Evolutionary conservation across 2,888 invertebrate genomes (phyloP), one percentile per base, ranked within the genome.

Genomic region (Diarsia brunnea): DNA sequence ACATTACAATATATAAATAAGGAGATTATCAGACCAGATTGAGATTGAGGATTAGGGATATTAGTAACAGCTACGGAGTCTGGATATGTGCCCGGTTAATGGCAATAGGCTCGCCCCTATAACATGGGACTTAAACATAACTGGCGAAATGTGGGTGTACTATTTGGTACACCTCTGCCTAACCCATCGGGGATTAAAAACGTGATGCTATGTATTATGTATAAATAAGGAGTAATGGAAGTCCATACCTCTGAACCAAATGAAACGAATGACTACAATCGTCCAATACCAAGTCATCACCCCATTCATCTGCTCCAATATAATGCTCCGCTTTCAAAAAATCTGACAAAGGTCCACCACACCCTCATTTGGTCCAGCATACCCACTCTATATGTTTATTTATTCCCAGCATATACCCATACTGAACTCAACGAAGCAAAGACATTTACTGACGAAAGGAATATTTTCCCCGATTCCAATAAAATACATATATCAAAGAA

Each of bases 381-480:
- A 27, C 38, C n/a, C 24, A 63, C 38, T 69, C 16, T 16, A 51
- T 49, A 49, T 31, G 24, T 38, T 45, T 24, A 38, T 58, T 21
- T 67, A 65, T 38, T 69, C 43, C 51, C 45, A 75, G 74, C 66
- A 70, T 60, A 67, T 58, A 55, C 60, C 19, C 4, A 55, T 58
- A 60, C 68, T 49, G 86, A 87, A 74, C 66, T 72, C 73, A 70
- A 75, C 66, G 72, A 77, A 77, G 60, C 66, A 67, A 69, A 78
- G 74, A 85, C 70, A 79, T 78, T 69, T 64, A 63, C 61, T 81
- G 72, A 75, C 68, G 69, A 78, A 74, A 74, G 45, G 27, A 38
- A 73, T 55, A 78, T 88, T 85, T 84, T 73, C 73, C 61, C 47
- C 75, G 67, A 70, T 80, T 75, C 84, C 81, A 79, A 80, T 82